Evolutionary conservation across 2,888 invertebrate genomes (phyloP).

Genomic region (Scaptodrosophila latifasciaeformis): DNA sequence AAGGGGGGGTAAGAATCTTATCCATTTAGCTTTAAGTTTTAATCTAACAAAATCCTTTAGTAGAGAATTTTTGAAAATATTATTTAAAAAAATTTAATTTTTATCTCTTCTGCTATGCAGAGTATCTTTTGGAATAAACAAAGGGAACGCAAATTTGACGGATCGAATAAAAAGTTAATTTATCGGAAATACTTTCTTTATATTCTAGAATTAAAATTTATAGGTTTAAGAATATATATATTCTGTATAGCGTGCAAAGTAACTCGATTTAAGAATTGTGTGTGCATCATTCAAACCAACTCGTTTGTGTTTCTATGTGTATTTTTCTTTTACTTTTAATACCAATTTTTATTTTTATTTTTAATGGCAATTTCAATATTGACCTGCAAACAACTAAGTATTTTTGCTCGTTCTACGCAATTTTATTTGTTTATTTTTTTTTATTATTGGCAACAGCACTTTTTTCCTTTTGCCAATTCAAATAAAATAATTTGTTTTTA

Average conservation of each 20-base stretch:
- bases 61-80: too few relatives aligned
- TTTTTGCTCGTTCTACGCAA: slow-evolving; percentile 32
- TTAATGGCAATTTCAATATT: slow-evolving; percentile 13
- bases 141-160: too few relatives aligned
- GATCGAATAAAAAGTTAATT: too few relatives aligned
- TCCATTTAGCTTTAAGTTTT: too few relatives aligned
- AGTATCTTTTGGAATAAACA: too few relatives aligned
- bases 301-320: slow-evolving; percentile 40
- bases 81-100: too few relatives aligned
- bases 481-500: slow-evolving; percentile 22
- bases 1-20: too few relatives aligned
- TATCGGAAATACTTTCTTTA: neutral
- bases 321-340: slow-evolving; percentile 3
- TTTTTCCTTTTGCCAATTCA: slow-evolving; percentile 41
- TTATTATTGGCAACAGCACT: slow-evolving; percentile 31
- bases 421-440: slow-evolving; percentile 9
- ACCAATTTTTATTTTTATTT: slow-evolving; percentile 5
- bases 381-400: neutral
- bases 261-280: slow-evolving; percentile 56
- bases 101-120: too few relatives aligned
- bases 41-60: too few relatives aligned
- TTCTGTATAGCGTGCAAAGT: slow-evolving; percentile 54
- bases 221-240: too few relatives aligned
- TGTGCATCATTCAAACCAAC: slow-evolving; percentile 63
- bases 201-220: too few relatives aligned